Percentiles rank a stretch among this genome's conserved stretches.
These are phyloP conservation scores for Erpornis zantholeuca DNA, from an alignment of 2,113 vertebrate species.

Conservation along the genomic window DNA sequence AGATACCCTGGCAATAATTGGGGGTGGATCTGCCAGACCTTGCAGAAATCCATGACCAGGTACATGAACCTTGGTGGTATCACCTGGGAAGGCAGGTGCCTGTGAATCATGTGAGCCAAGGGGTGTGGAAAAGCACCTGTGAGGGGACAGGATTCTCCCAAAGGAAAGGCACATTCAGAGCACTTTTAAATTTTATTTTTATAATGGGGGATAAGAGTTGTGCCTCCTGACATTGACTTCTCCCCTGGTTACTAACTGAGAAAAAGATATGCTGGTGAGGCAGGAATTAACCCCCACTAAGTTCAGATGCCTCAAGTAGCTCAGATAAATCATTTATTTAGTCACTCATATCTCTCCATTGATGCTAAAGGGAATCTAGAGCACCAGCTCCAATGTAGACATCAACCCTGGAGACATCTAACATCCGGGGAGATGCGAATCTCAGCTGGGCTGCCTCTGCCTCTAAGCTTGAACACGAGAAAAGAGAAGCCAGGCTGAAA, in stretches of 20 bases:
- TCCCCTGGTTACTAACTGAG: not conserved
- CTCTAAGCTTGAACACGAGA: not conserved
- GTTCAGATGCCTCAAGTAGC: not conserved
- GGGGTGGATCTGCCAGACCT: not conserved
- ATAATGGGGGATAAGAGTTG: not conserved
- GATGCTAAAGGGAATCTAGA: not conserved
- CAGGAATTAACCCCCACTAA: not conserved
- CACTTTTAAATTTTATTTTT: not conserved
- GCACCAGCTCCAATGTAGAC: not conserved
- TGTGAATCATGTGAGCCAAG: not conserved
- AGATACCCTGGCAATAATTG: not conserved
- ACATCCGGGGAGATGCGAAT: not conserved
- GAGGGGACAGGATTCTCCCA: not conserved
- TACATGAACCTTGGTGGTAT: not conserved
- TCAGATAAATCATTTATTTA: not conserved
- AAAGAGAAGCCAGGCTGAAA: not conserved
- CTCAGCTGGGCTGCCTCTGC: not conserved
- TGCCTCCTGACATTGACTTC: not conserved
- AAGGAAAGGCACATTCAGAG: not conserved
- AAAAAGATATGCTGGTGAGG: accelerated
- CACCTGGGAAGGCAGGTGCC: not conserved
- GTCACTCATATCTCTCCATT: not conserved
- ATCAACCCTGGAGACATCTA: not conserved
- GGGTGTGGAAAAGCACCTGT: not conserved
- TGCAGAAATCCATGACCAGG: not conserved